Base-by-base conservation (phyloP, 2,888 invertebrate genomes). In the Ceratothoa steindachneri region DNA sequence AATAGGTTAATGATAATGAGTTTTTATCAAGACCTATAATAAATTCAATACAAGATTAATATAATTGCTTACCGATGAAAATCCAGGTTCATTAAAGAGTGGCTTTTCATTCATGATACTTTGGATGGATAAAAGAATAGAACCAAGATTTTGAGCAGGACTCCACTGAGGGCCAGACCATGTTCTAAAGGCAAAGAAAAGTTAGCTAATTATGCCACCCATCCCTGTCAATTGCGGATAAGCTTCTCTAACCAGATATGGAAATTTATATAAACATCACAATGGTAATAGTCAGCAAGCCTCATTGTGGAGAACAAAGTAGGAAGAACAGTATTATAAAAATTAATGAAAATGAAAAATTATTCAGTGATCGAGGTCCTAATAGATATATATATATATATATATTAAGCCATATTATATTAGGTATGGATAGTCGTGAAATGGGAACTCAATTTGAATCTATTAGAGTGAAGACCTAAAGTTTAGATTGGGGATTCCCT, bases 41-140 rank as follows among this genome's bases (percentile, higher is more conserved):
- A 53, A 70, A 67, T 52, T 69, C 81, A 86, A 7, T 29, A 67
- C n/a, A n/a, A n/a, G n/a, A n/a, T n/a, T n/a, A n/a, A n/a, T n/a
- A n/a, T n/a, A n/a, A n/a, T n/a, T n/a, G n/a, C 72, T 27, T 53
- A 78, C 87, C 82, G 83, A 84, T 82, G 88, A 87, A 83, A 87
- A 88, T 28, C 88, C 88, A 27, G 89, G 89, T 83, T 89, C 89
- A 83, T 89, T 89, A 82, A 87, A 88, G 82, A 88, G 89, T 3
- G 89, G 89, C 80, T 88, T 87, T 80, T 88, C 88, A 81, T 87
- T 88, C 82, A 89, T 84, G 15, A 89, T 83, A 51, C 88, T 88
- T 84, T 89, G 88, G 74, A 89, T 87, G 3, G 87, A 87, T 64
- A 88, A 85, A 4, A 88, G 83, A 29, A 88, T 84, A 80, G 86